phyloP scores from a whole-genome alignment of 2,113 vertebrate genomes.

The Lepidothrix coronata region DNA sequence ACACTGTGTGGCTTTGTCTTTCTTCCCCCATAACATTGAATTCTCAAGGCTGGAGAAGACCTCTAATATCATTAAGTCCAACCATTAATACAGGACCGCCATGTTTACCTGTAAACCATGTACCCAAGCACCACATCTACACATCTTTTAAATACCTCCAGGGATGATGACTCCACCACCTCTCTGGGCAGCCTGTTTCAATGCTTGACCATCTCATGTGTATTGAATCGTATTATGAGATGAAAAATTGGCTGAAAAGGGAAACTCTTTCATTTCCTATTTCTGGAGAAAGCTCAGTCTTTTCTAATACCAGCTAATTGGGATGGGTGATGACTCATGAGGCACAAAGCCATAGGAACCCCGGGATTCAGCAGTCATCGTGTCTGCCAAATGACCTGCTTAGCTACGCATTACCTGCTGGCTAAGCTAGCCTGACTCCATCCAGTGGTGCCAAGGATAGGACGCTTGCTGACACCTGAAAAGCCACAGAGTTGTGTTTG shows the following conservation, averaged over 20 bases:
- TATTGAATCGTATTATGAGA: not conserved
- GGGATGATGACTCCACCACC: not conserved
- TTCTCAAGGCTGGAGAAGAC: not conserved
- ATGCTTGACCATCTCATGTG: not conserved
- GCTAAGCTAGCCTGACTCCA: slow-evolving; percentile 4
- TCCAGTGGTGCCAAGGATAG: not conserved
- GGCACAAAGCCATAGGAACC: not conserved
- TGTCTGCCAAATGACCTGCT: slow-evolving; percentile 14
- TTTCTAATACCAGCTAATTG: not conserved
- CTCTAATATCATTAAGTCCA: not conserved
- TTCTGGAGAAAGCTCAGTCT: not conserved
- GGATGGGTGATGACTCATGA: not conserved
- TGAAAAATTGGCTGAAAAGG: not conserved
- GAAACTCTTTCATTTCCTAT: not conserved
- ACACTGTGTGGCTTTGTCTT: not conserved
- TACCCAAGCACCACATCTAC: not conserved
- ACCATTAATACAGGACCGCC: not conserved
- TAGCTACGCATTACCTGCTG: slow-evolving; percentile 17
- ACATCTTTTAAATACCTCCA: not conserved
- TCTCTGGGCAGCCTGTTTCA: not conserved
- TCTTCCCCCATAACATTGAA: not conserved
- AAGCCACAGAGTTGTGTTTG: not conserved
- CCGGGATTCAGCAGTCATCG: not conserved
- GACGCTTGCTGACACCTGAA: not conserved
- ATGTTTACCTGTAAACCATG: not conserved